Conservation (phyloP, 2,113 vertebrate genomes). For the Semnornis frantzii region DNA sequence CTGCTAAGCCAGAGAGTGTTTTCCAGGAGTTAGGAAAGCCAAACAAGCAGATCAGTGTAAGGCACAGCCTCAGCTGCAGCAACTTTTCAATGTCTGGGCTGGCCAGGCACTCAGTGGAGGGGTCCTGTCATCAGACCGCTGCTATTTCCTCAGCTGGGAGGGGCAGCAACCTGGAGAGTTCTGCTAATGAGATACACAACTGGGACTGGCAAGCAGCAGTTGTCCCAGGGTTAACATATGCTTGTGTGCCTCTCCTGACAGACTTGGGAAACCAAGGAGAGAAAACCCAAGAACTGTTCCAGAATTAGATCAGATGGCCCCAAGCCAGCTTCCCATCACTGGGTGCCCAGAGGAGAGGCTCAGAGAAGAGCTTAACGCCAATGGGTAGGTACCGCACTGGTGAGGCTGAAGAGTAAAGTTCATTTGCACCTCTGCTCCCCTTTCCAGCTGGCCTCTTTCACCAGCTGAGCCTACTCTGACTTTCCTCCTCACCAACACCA, state of each 20-base stretch:
- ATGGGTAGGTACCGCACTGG: not conserved
- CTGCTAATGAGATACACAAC: constrained; percentile 32
- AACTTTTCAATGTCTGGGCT: not conserved
- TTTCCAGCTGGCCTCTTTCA: not conserved
- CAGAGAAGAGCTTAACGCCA: not conserved
- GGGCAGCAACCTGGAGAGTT: constrained; percentile 27
- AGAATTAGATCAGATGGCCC: not conserved
- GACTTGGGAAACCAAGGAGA: not conserved
- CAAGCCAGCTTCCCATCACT: not conserved
- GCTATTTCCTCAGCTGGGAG: constrained; percentile 30
- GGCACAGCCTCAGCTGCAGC: not conserved
- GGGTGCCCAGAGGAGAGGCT: not conserved
- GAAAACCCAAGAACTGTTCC: constrained; percentile 19
- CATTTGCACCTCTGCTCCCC: not conserved
- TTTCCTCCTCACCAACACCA: not conserved
- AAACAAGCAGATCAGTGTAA: constrained; percentile 8
- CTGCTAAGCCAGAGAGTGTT: not conserved
- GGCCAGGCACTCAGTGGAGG: not conserved
- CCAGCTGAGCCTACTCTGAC: not conserved
- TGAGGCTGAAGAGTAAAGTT: not conserved
- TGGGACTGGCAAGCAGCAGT: constrained; percentile 45
- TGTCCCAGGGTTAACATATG: not conserved
- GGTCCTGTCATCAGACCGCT: not conserved
- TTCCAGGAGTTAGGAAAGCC: not conserved
- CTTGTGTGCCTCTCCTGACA: not conserved